These are phyloP conservation scores for Archaeoteleia sp. DNA, from an alignment of 2,888 invertebrate species.

Conservation along the genomic window DNA sequence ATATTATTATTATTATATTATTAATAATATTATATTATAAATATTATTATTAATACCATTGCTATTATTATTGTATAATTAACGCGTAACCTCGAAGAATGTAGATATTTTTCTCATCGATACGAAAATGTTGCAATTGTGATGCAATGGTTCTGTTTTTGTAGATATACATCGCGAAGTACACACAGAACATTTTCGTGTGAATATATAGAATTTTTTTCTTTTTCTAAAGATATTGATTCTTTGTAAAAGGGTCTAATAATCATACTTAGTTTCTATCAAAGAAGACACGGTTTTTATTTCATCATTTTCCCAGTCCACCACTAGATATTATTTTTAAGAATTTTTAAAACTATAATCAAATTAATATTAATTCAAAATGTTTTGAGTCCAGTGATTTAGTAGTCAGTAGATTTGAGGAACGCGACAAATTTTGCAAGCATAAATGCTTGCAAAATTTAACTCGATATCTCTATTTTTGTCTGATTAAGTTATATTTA, in stretches of 20 bases:
- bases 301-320: too few relatives aligned
- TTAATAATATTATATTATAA: too few relatives aligned
- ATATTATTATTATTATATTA: constrained; percentile 57
- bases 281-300: constrained; percentile 60
- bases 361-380: too few relatives aligned
- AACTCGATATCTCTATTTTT: too few relatives aligned
- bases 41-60: constrained; percentile 59
- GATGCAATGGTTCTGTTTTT: constrained; percentile 74
- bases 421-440: too few relatives aligned
- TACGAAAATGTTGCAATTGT: constrained; percentile 66
- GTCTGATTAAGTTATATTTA: too few relatives aligned
- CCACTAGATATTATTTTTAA: too few relatives aligned
- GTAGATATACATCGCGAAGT: constrained; percentile 72
- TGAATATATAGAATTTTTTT: constrained; percentile 71
- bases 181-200: constrained; percentile 73
- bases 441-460: too few relatives aligned
- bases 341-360: too few relatives aligned
- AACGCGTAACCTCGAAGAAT: constrained; percentile 60
- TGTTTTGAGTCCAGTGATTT: too few relatives aligned
- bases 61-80: constrained; percentile 67
- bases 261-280: constrained; percentile 75
- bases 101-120: constrained; percentile 71
- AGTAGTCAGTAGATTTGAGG: too few relatives aligned
- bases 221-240: constrained; percentile 73
- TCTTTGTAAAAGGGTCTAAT: constrained; percentile 76